Conservation (phyloP, 2,888 invertebrate species). For the Caenorhabditis virilis region DNA sequence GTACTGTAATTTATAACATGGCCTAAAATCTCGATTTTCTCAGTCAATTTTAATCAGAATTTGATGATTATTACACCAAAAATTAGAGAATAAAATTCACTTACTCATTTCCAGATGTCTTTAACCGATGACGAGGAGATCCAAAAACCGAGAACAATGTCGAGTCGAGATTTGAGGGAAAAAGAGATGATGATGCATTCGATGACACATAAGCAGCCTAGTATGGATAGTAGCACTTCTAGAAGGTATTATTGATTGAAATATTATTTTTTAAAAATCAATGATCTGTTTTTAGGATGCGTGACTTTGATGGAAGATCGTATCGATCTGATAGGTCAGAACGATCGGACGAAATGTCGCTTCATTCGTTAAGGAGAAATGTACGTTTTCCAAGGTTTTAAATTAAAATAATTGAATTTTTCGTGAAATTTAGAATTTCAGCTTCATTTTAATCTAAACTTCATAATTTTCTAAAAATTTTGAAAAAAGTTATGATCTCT, state of each 20-base stretch:
- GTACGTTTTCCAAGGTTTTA: slow-evolving; percentile 20
- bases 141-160: slow-evolving; percentile 21
- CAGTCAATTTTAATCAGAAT: slow-evolving; percentile 1
- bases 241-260: slow-evolving; percentile 17
- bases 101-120: slow-evolving; percentile 46
- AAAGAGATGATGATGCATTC: slow-evolving; percentile 41
- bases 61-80: too few species aligned
- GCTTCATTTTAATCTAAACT: not conserved
- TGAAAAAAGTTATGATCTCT: too few species aligned
- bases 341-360: slow-evolving; percentile 64
- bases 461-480: not conserved
- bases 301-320: slow-evolving; percentile 58
- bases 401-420: too few species aligned
- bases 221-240: slow-evolving; percentile 52
- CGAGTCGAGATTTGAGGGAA: slow-evolving; percentile 16
- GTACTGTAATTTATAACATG: too few species aligned
- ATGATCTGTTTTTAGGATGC: slow-evolving; percentile 10
- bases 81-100: too few species aligned
- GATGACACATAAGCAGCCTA: slow-evolving; percentile 52
- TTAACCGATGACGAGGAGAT: slow-evolving; percentile 60
- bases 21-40: too few species aligned
- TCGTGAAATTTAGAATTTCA: too few species aligned
- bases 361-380: slow-evolving; percentile 58
- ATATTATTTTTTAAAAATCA: not conserved
- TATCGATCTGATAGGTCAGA: slow-evolving; percentile 62